Evolutionary conservation across 1,140 invertebrate genomes (phyloP).

Genomic region (Saxidomus purpurata): DNA sequence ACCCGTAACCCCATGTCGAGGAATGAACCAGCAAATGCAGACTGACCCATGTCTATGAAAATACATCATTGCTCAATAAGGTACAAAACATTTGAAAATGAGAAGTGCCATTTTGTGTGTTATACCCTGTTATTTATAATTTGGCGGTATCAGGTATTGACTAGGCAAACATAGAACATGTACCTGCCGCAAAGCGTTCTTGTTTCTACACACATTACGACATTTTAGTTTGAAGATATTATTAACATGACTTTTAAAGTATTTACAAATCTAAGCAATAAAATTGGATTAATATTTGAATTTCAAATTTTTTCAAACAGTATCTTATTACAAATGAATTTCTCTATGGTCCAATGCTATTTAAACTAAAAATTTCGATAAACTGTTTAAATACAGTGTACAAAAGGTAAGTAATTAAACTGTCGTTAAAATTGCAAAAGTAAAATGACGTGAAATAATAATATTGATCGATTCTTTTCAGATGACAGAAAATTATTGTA

Average conservation of each 20-base stretch:
- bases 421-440: not conserved
- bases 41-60: too few relatives aligned
- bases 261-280: not conserved
- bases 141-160: too few relatives aligned
- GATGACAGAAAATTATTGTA: not conserved
- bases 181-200: too few relatives aligned
- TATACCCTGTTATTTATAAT: too few relatives aligned
- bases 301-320: not conserved
- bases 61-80: too few relatives aligned
- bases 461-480: not conserved
- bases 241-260: not conserved
- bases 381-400: not conserved
- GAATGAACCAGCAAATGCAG: too few relatives aligned
- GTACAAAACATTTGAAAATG: too few relatives aligned
- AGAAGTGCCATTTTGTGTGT: too few relatives aligned
- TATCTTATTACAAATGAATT: slow-evolving; percentile 20
- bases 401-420: not conserved
- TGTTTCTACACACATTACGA: too few relatives aligned
- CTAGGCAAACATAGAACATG: too few relatives aligned
- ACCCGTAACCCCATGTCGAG: too few relatives aligned
- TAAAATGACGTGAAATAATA: not conserved
- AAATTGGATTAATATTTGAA: not conserved
- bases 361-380: not conserved
- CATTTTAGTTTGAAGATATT: not conserved
- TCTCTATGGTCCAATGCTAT: not conserved